Conservation (phyloP, 2,797 vertebrate species). For the Propithecus perrieri region DNA sequence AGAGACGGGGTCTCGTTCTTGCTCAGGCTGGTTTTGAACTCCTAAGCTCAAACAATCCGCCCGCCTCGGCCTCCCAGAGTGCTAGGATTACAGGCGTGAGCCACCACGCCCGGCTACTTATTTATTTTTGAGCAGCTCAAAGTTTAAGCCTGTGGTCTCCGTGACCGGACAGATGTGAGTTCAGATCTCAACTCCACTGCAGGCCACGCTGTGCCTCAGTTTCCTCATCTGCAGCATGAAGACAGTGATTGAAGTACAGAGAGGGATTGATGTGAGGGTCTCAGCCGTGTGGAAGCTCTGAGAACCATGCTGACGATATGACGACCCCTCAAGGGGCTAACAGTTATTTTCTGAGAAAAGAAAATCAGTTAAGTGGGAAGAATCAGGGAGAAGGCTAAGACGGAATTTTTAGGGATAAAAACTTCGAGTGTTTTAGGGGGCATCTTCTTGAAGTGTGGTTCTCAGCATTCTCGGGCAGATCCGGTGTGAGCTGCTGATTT, state of each 20-base stretch:
- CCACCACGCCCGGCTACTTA: neutral
- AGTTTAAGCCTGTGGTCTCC: neutral
- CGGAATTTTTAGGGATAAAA: neutral
- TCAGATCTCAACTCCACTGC: neutral
- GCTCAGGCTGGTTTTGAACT: too few relatives aligned
- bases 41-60: too few relatives aligned
- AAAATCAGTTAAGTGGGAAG: neutral
- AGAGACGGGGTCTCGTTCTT: too few relatives aligned
- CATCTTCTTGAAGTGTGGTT: too few relatives aligned
- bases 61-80: too few relatives aligned
- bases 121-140: neutral
- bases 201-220: neutral
- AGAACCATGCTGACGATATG: accelerated
- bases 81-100: too few relatives aligned
- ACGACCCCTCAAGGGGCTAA: too few relatives aligned
- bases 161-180: neutral
- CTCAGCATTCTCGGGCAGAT: neutral
- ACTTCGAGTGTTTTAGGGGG: neutral
- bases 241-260: too few relatives aligned
- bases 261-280: neutral
- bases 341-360: neutral
- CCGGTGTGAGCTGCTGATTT: neutral
- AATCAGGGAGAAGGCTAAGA: neutral
- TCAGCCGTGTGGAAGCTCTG: neutral
- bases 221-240: neutral